A percentile compares a stretch with the other conserved stretches of the same genome.
These are phyloP conservation scores for Chaetogeoica ovagalla DNA, from an alignment of 2,888 invertebrate genomes.

Conservation along the genomic window DNA sequence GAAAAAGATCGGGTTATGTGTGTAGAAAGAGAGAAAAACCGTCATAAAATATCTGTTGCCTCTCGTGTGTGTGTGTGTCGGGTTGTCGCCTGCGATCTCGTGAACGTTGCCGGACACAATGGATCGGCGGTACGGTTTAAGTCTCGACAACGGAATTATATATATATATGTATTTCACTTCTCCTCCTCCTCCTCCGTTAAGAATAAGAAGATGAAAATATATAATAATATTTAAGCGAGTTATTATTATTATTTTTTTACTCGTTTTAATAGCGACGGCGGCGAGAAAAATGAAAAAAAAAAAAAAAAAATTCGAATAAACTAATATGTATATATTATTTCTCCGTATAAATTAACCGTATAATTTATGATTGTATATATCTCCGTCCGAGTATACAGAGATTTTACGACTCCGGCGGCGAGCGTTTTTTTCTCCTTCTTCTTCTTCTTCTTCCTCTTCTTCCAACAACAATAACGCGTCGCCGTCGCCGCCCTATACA, in stretches of 20 bases:
- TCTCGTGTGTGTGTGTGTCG: constrained; percentile 22
- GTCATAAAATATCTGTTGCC: constrained; percentile 22
- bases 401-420: constrained; percentile 40
- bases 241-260: constrained; percentile 25
- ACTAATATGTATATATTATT: constrained; percentile 20
- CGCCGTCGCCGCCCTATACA: not conserved
- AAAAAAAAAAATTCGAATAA: constrained; percentile 34
- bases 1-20: constrained; percentile 31
- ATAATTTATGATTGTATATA: constrained; percentile 51
- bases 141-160: constrained; percentile 24
- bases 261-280: constrained; percentile 42
- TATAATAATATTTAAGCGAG: not conserved
- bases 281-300: not conserved
- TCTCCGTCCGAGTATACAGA: constrained; percentile 24
- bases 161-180: not conserved
- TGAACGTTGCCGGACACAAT: constrained; percentile 41
- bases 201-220: constrained; percentile 6
- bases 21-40: constrained; percentile 20
- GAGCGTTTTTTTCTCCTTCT: too few relatives aligned
- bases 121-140: constrained; percentile 13
- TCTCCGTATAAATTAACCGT: constrained; percentile 52
- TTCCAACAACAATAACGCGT: too few relatives aligned
- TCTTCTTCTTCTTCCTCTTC: too few relatives aligned
- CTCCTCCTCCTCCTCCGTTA: not conserved
- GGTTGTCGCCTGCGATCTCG: constrained; percentile 49